These are phyloP conservation scores for Dolichallabes microphthalmus DNA, from an alignment of 2,113 vertebrate species.

Conservation along the genomic window DNA sequence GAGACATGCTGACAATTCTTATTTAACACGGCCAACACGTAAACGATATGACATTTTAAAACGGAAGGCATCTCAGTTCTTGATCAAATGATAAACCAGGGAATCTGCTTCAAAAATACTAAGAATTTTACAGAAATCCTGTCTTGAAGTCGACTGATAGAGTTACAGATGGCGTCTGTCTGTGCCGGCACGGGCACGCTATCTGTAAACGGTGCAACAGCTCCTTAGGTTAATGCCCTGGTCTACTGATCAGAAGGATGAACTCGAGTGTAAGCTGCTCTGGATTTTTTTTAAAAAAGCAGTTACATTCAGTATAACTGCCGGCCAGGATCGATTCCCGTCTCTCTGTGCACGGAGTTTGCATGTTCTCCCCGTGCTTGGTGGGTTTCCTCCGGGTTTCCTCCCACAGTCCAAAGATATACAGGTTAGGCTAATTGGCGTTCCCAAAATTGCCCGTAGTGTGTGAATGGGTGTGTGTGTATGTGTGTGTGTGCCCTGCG, in stretches of 20 bases:
- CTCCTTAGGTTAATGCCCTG: background rate
- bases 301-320: too few species aligned
- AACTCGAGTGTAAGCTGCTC: background rate
- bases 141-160: background rate
- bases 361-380: too few species aligned
- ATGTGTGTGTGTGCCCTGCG: too few species aligned
- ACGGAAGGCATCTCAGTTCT: background rate
- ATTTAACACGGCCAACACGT: background rate
- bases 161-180: background rate
- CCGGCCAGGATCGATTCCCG: too few species aligned
- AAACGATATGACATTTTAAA: background rate
- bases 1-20: slow-evolving; percentile 29
- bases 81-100: background rate
- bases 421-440: too few species aligned
- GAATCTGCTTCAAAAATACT: background rate
- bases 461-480: too few species aligned
- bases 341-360: too few species aligned
- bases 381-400: too few species aligned
- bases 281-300: too few species aligned
- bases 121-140: background rate
- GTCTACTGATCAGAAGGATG: background rate
- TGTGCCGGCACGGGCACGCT: background rate
- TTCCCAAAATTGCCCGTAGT: too few species aligned
- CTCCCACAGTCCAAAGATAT: too few species aligned
- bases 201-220: too few species aligned